phyloP scores from a whole-genome alignment of 2,888 invertebrate species.

The Ditylenchus weischeri region DNA sequence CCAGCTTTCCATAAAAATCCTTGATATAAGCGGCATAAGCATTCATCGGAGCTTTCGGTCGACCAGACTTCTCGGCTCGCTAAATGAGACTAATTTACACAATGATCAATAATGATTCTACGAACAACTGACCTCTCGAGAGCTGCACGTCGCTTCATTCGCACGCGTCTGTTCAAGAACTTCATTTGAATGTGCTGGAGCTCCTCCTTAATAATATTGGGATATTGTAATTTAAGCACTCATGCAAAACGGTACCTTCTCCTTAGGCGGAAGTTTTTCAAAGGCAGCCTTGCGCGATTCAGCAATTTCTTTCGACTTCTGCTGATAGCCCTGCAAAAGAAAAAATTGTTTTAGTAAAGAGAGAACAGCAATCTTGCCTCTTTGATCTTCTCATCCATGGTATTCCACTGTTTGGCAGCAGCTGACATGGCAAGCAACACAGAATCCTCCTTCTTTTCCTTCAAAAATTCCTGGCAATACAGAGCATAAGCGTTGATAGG shows the following conservation, averaged over 20 bases:
- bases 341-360: not conserved
- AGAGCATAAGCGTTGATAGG: slow-evolving; percentile 4
- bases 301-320: slow-evolving; percentile 5
- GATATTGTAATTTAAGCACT: no score
- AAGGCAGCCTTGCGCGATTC: slow-evolving; percentile 1
- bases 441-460: not conserved
- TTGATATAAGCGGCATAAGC: no score
- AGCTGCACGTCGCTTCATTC: no score
- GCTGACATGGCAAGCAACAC: not conserved
- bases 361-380: not conserved
- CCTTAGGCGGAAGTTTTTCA: not conserved
- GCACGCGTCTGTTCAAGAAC: no score
- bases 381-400: slow-evolving; percentile 6
- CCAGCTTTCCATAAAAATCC: no score
- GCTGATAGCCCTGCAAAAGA: not conserved
- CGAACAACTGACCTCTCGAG: no score
- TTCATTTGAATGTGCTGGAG: no score
- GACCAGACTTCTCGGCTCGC: no score
- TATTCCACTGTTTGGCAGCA: not conserved
- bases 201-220: no score
- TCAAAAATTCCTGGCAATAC: slow-evolving; percentile 2
- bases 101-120: no score
- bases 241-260: not conserved
- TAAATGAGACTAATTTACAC: no score
- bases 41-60: no score